Evolutionary conservation across 2,113 vertebrate species (phyloP).

Genomic region (Vombatus ursinus): DNA sequence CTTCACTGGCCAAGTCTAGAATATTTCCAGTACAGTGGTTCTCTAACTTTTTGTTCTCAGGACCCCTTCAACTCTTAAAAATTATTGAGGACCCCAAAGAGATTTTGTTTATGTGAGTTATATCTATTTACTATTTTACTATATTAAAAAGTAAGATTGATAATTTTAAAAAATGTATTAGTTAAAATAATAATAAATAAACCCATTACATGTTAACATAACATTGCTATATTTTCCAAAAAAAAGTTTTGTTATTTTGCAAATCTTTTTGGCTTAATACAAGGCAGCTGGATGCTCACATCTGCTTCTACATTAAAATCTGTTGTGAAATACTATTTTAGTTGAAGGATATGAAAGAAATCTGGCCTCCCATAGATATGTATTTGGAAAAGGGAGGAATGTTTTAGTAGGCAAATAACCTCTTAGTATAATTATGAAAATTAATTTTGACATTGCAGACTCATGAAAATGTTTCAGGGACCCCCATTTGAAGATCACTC

Average conservation of each 20-base stretch:
- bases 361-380: background rate
- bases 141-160: background rate
- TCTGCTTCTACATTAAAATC: background rate
- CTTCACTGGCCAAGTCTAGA: background rate
- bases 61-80: background rate
- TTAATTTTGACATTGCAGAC: background rate
- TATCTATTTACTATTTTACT: background rate
- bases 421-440: background rate
- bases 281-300: background rate
- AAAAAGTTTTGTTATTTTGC: too few relatives aligned
- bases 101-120: background rate
- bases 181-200: background rate
- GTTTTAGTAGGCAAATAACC: background rate
- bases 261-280: too few relatives aligned
- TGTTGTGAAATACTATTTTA: background rate
- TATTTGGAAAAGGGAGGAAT: background rate
- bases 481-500: background rate
- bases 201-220: background rate
- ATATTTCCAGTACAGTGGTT: background rate
- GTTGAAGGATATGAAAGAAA: background rate
- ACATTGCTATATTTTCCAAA: background rate
- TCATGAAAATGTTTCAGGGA: background rate
- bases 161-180: background rate
- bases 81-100: background rate
- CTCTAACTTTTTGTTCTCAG: background rate